Conservation (phyloP, 2,888 invertebrate species). For the Tetragonula carbonaria region DNA sequence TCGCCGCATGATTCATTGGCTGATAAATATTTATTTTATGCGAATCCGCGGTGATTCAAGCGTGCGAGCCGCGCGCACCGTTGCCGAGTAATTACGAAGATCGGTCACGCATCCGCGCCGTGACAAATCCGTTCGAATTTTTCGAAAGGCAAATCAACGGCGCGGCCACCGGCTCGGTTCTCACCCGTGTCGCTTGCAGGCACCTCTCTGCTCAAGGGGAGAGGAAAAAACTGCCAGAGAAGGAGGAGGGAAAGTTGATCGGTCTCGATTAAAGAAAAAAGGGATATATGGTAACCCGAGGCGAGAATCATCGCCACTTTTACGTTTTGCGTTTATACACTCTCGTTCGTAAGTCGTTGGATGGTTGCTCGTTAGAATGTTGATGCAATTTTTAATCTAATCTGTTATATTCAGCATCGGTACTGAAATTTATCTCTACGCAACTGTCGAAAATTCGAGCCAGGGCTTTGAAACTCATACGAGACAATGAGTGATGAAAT, state of each 20-base stretch:
- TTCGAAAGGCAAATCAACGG: neutral
- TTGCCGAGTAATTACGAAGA: slow-evolving; percentile 36
- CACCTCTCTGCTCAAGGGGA: neutral
- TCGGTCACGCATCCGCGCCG: slow-evolving; percentile 32
- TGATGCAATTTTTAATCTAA: too few species aligned
- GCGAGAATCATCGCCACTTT: slow-evolving; percentile 9
- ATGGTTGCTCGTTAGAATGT: too few species aligned
- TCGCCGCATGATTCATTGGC: slow-evolving; percentile 62
- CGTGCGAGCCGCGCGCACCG: slow-evolving; percentile 33
- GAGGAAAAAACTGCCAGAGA: neutral
- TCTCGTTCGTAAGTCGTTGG: too few species aligned
- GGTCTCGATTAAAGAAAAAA: neutral
- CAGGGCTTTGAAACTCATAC: too few species aligned
- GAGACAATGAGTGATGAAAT: too few species aligned
- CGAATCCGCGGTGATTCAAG: slow-evolving; percentile 68
- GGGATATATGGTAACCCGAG: neutral
- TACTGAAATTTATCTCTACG: too few species aligned
- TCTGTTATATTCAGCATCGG: too few species aligned
- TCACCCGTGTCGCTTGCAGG: neutral
- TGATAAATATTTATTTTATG: slow-evolving; percentile 72
- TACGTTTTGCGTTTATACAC: too few species aligned
- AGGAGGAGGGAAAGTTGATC: slow-evolving; percentile 5
- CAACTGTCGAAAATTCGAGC: too few species aligned
- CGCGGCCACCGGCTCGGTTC: neutral
- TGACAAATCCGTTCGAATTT: slow-evolving; percentile 50